A percentile compares a stretch with the other conserved stretches of the same genome.
Conservation (phyloP, 2,797 vertebrate genomes). For the Clangula hyemalis region DNA sequence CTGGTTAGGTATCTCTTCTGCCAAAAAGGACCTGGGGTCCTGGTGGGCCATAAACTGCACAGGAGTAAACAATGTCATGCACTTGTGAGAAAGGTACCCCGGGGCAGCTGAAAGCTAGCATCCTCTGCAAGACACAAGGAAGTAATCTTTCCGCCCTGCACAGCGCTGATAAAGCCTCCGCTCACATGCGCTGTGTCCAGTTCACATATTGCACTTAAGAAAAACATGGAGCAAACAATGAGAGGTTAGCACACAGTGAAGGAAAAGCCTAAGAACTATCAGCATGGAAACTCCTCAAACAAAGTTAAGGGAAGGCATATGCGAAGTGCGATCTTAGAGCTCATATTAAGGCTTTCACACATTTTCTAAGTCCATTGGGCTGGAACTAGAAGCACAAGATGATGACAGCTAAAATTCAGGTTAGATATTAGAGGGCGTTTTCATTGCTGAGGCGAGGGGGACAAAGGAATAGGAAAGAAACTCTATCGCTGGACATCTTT, state of each 20-base stretch:
- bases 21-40: not conserved
- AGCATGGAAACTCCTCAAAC: not conserved
- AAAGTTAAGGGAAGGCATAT: not conserved
- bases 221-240: not conserved
- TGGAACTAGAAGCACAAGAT: not conserved
- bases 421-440: not conserved
- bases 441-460: not conserved
- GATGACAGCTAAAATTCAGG: not conserved
- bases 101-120: rapidly evolving
- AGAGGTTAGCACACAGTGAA: not conserved
- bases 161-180: not conserved
- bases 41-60: not conserved
- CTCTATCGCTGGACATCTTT: not conserved
- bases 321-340: not conserved
- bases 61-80: not conserved
- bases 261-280: not conserved
- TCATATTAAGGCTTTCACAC: not conserved
- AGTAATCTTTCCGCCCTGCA: not conserved
- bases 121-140: not conserved
- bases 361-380: not conserved
- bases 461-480: not conserved
- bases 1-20: rapidly evolving
- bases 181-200: not conserved
- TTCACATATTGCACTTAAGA: rapidly evolving
- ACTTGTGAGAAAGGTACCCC: not conserved